These are phyloP conservation scores for Crypturellus undulatus DNA, from an alignment of 2,113 vertebrate species.

Conservation along the genomic window DNA sequence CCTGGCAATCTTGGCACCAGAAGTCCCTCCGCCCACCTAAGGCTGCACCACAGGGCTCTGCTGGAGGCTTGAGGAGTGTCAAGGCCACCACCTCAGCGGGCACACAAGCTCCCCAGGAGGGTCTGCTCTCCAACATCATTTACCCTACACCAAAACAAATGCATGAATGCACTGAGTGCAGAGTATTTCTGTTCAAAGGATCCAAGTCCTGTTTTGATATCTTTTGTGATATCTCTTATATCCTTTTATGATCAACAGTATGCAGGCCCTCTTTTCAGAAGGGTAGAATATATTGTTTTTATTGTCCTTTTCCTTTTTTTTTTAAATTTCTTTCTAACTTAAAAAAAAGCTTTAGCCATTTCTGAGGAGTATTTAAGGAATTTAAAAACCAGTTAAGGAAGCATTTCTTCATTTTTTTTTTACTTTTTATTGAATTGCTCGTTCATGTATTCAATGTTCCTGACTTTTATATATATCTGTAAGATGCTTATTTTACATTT, in stretches of 20 bases:
- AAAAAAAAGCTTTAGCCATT: not conserved
- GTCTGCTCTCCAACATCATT: no score
- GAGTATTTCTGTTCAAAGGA: not conserved
- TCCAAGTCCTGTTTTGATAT: not conserved
- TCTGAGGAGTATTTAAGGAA: rapidly evolving
- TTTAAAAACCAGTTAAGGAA: not conserved
- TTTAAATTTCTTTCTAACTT: not conserved
- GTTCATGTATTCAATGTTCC: not conserved
- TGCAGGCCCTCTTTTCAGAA: not conserved
- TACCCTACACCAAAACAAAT: not conserved
- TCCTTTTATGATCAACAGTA: not conserved
- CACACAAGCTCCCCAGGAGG: no score
- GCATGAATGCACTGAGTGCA: not conserved
- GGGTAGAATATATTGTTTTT: not conserved
- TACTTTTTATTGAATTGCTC: not conserved
- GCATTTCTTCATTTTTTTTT: not conserved
- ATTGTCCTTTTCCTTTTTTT: not conserved
- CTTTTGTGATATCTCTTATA: no score
- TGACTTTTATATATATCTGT: not conserved
- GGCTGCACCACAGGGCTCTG: no score
- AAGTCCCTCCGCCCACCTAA: no score
- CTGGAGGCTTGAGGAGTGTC: no score
- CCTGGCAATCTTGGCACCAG: no score
- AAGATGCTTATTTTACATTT: not conserved
- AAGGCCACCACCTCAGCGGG: no score